Base-by-base conservation (phyloP, 2,797 vertebrate genomes). In the Hafferia zeledoni region DNA sequence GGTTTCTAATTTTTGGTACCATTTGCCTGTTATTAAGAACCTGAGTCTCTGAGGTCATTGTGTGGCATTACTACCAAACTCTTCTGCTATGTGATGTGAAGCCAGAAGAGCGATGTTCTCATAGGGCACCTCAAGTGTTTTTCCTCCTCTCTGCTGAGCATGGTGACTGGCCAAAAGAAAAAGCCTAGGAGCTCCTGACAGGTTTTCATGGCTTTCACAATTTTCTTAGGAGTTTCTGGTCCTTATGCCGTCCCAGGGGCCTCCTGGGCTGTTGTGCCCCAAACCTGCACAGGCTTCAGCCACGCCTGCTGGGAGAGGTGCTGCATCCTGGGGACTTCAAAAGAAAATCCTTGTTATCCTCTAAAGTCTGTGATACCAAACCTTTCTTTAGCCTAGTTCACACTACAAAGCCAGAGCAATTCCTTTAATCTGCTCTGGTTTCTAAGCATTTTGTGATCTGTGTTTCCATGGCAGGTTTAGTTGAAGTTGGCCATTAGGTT, bases 281-380 rank as follows among this genome's bases (percentile, higher is more conserved):
- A 59, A 35, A 47, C 43, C 18, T 5, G 20, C 20, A 19, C 27
- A 91, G 49, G 31, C 28, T 81, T 53, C 28, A 27, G 53, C 65
- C 43, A 17, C 11, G 14, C 11, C 33, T 85, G n/a, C 44, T 0
- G 0, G 28, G n/a, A 81, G 17, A 77, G 13, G 6, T 39, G 25
- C 35, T 0, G 1, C 25, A 55, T 78, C 46, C 67, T 30, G 28
- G 33, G 13, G 28, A 49, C 55, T 77, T 88, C 28, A 17, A 44
- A 68, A 53, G 49, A 68, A 74, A 68, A 85, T 44, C 25, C 25
- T 20, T 44, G 11, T 53, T 44, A 35, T 44, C 31, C 28, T 72
- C 30, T 63, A 13, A 61, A 16, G 55, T 53, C 44, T 49, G 17
- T 33, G 52, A 30, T 27, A 30, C n/a, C 35, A 49, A 49, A 49